phyloP scores from a whole-genome alignment of 1,140 invertebrate species.

The Drosophila erecta region DNA sequence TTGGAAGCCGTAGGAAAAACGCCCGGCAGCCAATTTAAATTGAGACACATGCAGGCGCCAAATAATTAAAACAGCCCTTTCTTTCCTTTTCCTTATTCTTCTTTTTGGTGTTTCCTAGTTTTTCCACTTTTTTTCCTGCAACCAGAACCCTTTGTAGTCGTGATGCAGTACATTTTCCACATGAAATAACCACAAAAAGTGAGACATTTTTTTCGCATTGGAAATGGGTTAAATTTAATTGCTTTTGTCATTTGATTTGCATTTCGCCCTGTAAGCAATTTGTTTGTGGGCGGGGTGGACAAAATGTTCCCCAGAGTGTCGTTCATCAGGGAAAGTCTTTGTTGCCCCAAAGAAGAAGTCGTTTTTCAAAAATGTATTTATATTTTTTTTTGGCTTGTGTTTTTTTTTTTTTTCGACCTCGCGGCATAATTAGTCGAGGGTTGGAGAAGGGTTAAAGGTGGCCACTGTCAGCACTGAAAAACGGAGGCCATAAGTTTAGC shows the following conservation, averaged over 20 bases:
- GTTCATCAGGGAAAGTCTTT: conserved; percentile 63
- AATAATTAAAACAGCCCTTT: conserved; percentile 75
- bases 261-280: conserved; percentile 76
- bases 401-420: conserved; percentile 19
- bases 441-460: conserved; percentile 71
- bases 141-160: conserved; percentile 5
- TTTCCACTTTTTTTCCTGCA: conserved; percentile 3
- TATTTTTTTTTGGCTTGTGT: conserved; percentile 22
- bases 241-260: conserved; percentile 83
- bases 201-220: conserved; percentile 63
- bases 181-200: conserved; percentile 82
- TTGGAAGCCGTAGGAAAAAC: conserved; percentile 34
- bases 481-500: conserved; percentile 50
- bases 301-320: conserved; percentile 73
- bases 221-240: conserved; percentile 83
- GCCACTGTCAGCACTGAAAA: conserved; percentile 56
- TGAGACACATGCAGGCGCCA: conserved; percentile 81
- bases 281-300: conserved; percentile 43
- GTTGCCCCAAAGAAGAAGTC: conserved; percentile 37
- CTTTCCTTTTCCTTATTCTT: conserved; percentile 34
- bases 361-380: conserved; percentile 65
- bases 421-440: conserved; percentile 61
- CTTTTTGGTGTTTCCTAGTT: conserved; percentile 1
- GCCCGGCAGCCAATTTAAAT: conserved; percentile 76
- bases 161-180: conserved; percentile 84